phyloP scores from a whole-genome alignment of 2,797 vertebrate genomes.

The Setipinna tenuifilis region DNA sequence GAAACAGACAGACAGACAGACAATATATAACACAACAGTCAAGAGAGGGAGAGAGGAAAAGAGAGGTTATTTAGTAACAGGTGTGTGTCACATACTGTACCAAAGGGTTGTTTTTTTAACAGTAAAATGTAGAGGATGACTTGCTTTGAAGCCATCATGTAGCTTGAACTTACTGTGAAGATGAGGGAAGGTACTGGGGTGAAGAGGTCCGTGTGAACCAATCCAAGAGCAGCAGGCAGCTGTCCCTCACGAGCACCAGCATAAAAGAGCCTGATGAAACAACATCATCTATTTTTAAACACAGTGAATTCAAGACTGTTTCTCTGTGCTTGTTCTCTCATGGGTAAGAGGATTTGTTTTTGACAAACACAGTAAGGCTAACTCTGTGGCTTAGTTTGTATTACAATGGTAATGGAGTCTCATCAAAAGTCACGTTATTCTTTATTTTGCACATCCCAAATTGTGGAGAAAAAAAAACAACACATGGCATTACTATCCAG shows the following conservation, averaged over 20 bases:
- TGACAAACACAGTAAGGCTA: not conserved
- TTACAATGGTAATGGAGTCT: too few relatives aligned
- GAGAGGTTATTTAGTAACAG: not conserved
- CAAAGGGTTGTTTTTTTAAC: too few relatives aligned
- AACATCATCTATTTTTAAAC: not conserved
- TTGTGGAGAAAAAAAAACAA: too few relatives aligned
- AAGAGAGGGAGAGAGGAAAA: not conserved
- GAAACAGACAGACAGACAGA: not conserved
- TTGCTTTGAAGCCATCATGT: not conserved
- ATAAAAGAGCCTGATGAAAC: constrained; percentile 70
- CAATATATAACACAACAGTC: too few relatives aligned
- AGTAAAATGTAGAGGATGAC: too few relatives aligned
- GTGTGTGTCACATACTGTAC: too few relatives aligned
- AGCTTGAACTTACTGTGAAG: constrained; percentile 71
- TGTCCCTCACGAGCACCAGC: constrained; percentile 77
- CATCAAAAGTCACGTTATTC: too few relatives aligned
- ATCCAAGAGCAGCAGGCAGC: constrained; percentile 74
- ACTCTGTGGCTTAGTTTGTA: too few relatives aligned
- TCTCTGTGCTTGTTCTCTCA: not conserved
- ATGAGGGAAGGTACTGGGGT: constrained; percentile 78
- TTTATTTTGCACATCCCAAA: not conserved
- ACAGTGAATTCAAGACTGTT: not conserved
- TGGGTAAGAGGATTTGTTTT: not conserved
- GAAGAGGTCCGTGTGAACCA: constrained; percentile 78
- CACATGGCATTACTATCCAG: constrained; percentile 53